Conservation (phyloP, 1,140 invertebrate genomes). For the Aradophagus sp. region DNA sequence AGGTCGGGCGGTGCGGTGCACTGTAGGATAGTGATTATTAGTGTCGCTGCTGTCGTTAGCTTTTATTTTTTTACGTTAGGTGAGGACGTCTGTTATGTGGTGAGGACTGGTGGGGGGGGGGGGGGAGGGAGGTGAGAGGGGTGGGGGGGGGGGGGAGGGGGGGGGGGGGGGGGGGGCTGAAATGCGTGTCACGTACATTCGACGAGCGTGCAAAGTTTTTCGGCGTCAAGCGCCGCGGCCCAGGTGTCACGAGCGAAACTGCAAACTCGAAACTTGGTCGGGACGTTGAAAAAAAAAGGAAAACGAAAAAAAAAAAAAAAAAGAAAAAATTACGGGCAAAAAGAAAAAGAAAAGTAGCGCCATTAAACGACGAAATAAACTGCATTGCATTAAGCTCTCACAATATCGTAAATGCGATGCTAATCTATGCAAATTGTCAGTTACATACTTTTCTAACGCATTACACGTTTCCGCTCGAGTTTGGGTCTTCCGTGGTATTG, state of each 20-base stretch:
- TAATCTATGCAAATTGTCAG: conserved; percentile 47
- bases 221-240: neutral
- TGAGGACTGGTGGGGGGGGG: too few relatives aligned
- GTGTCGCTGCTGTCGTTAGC: too few relatives aligned
- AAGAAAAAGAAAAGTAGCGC: conserved; percentile 30
- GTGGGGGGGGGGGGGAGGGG: too few relatives aligned
- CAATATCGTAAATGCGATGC: conserved; percentile 45
- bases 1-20: too few relatives aligned
- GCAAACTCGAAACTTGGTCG: conserved; percentile 25
- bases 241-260: conserved; percentile 29
- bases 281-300: too few relatives aligned
- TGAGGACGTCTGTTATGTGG: too few relatives aligned
- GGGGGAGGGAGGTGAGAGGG: too few relatives aligned
- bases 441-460: conserved; percentile 42
- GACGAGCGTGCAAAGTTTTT: conserved; percentile 35
- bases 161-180: conserved; percentile 3
- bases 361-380: conserved; percentile 42
- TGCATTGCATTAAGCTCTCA: conserved; percentile 41
- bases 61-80: too few relatives aligned
- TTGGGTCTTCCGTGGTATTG: conserved; percentile 23
- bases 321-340: too few relatives aligned
- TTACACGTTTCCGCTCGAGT: conserved; percentile 26
- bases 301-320: too few relatives aligned
- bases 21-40: too few relatives aligned
- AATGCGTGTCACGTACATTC: conserved; percentile 42